Evolutionary conservation across 35 echinoderm and acorn worm species (phyloP).

Genomic region (Heliocidaris erythrogramma): DNA sequence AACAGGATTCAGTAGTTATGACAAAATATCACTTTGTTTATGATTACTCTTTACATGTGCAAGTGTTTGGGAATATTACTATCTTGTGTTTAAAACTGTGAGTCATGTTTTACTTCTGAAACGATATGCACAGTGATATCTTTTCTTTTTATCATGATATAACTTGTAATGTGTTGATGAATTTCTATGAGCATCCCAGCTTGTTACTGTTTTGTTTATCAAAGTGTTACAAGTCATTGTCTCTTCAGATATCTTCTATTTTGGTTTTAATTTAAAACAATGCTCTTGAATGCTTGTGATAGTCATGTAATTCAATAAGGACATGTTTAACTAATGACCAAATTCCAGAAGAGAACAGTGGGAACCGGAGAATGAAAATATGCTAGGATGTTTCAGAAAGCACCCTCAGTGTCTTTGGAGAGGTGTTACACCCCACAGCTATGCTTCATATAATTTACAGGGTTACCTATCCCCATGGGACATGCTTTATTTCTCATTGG

Average conservation of each 20-base stretch:
- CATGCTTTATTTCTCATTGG: constrained; percentile 4
- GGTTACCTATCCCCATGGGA: background rate
- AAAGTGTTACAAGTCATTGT: background rate
- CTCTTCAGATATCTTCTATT: background rate
- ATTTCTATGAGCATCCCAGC: background rate
- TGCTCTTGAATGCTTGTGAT: background rate
- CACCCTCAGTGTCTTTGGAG: background rate
- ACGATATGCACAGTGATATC: background rate
- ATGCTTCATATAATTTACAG: background rate
- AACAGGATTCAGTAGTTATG: background rate
- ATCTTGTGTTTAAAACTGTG: background rate
- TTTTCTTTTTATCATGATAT: background rate
- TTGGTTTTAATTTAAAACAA: background rate
- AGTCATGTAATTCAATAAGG: background rate
- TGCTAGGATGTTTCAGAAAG: background rate
- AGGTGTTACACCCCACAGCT: background rate
- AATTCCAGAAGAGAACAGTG: background rate
- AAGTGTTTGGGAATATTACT: background rate
- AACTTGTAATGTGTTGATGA: background rate
- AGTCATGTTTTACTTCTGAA: background rate
- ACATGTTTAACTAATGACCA: background rate
- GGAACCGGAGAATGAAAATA: background rate
- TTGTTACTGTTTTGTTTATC: background rate
- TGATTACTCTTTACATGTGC: background rate
- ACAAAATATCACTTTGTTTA: background rate